Conservation (phyloP, 1,140 invertebrate species). For the Magallana ariakensis region DNA sequence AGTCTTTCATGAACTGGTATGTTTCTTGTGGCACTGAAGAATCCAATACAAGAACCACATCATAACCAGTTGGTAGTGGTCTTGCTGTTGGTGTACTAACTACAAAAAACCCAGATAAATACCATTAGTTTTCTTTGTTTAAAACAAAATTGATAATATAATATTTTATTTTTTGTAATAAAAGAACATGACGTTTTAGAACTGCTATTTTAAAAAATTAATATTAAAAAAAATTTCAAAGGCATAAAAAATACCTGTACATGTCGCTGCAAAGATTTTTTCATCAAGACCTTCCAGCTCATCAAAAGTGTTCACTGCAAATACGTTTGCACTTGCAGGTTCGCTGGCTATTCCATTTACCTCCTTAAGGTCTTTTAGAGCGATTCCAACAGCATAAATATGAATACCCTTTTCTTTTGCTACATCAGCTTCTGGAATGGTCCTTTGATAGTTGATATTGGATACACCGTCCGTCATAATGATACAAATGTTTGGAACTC, state of each 20-base stretch:
- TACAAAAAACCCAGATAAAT: background rate
- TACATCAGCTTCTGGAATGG: constrained; percentile 61
- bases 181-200: too few relatives aligned
- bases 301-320: constrained; percentile 63
- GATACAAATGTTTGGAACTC: constrained; percentile 66
- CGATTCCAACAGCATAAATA: constrained; percentile 68
- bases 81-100: background rate
- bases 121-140: too few relatives aligned
- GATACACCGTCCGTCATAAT: constrained; percentile 73
- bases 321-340: constrained; percentile 57
- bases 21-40: constrained; percentile 65
- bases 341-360: constrained; percentile 62
- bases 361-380: constrained; percentile 59
- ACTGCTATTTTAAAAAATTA: too few relatives aligned
- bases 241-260: constrained; percentile 55
- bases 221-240: too few relatives aligned
- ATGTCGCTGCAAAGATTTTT: constrained; percentile 63
- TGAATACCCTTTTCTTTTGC: constrained; percentile 61
- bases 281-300: constrained; percentile 63
- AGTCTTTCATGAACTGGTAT: constrained; percentile 72
- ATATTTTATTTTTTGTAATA: too few relatives aligned
- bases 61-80: constrained; percentile 58
- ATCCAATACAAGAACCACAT: constrained; percentile 77
- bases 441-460: constrained; percentile 64
- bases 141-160: too few relatives aligned